These are phyloP conservation scores for Zosterops borbonicus DNA, from an alignment of 2,113 vertebrate genomes.

Conservation along the genomic window DNA sequence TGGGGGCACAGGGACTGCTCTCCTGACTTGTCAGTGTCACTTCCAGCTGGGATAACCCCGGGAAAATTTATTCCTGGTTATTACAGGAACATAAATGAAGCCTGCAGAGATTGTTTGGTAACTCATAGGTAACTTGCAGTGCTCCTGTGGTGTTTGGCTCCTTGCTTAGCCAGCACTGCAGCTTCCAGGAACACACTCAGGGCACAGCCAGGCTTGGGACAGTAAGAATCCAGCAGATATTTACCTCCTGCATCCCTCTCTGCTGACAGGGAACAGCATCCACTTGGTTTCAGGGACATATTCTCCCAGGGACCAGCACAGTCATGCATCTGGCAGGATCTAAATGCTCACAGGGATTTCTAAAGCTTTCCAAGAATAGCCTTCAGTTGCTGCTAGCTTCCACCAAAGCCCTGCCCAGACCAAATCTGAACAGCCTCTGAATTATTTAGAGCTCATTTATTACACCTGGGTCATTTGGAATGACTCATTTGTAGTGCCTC, in stretches of 20 bases:
- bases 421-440: not conserved
- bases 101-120: not conserved
- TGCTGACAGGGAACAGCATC: not conserved
- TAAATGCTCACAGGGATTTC: not conserved
- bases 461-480: constrained; percentile 22
- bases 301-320: not conserved
- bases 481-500: not conserved
- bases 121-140: not conserved
- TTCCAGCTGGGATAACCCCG: not conserved
- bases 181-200: not conserved
- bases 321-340: not conserved
- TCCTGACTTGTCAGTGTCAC: not conserved
- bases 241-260: not conserved
- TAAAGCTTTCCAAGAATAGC: not conserved
- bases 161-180: not conserved
- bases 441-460: constrained; percentile 43
- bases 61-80: not conserved
- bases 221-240: not conserved
- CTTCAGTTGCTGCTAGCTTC: not conserved
- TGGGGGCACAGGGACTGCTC: not conserved
- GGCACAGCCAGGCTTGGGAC: not conserved
- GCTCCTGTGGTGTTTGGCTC: not conserved
- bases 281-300: not conserved
- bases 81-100: not conserved
- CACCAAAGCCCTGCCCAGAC: not conserved